Percentiles rank a stretch among this genome's conserved stretches.
These are phyloP conservation scores for Cheilosia pagana DNA, from an alignment of 2,888 invertebrate genomes.

Conservation along the genomic window DNA sequence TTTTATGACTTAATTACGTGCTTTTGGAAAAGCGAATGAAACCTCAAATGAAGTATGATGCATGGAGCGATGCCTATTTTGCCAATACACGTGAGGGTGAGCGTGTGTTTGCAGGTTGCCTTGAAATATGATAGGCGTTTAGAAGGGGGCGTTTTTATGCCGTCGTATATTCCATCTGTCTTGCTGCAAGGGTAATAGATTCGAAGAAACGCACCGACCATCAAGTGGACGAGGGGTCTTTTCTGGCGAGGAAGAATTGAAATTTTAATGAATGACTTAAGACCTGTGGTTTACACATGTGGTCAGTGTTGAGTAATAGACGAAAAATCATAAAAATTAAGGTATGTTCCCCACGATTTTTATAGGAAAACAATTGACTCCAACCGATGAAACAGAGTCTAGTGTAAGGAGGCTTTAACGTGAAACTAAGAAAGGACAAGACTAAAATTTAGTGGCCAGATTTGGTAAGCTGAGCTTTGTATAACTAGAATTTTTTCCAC, in stretches of 20 bases:
- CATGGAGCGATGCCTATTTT: slow-evolving; percentile 47
- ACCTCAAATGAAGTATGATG: slow-evolving; percentile 70
- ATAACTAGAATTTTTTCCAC: too few species aligned
- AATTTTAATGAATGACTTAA: slow-evolving; percentile 28
- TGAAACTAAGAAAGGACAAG: too few species aligned
- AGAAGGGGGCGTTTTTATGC: slow-evolving; percentile 51
- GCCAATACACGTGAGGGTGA: slow-evolving; percentile 16
- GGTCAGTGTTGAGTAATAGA: not conserved
- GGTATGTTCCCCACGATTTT: too few species aligned
- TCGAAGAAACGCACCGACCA: slow-evolving; percentile 38
- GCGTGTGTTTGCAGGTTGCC: slow-evolving; percentile 27
- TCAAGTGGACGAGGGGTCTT: not conserved
- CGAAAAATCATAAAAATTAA: too few species aligned
- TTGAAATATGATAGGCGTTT: slow-evolving; percentile 67
- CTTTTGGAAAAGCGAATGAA: slow-evolving; percentile 73
- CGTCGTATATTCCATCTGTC: slow-evolving; percentile 53
- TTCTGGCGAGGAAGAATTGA: slow-evolving; percentile 34
- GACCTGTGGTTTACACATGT: slow-evolving; percentile 8
- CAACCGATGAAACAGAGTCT: too few species aligned
- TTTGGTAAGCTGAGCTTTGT: too few species aligned
- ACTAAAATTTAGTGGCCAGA: too few species aligned
- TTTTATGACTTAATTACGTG: slow-evolving; percentile 80
- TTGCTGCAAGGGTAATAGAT: slow-evolving; percentile 47
- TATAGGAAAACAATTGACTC: too few species aligned
- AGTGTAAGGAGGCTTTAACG: too few species aligned